Percentiles rank a stretch among this genome's conserved stretches.
Conservation (phyloP, 37 sponge, comb jelly and placozoan genomes). For the Halisarca cf. caerulea region DNA sequence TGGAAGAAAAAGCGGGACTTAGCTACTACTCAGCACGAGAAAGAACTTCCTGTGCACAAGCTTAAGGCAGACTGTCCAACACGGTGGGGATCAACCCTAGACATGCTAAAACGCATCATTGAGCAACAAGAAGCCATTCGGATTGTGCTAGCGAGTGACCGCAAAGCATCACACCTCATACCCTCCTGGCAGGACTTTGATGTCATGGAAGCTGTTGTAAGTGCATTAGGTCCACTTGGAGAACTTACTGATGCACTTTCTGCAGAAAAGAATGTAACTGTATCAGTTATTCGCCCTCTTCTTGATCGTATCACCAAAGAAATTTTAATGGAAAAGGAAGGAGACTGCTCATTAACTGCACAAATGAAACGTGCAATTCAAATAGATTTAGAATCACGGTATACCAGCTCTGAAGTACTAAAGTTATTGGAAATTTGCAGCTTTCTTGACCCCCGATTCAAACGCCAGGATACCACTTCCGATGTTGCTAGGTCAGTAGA, state of each 20-base stretch:
- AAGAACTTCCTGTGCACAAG: slow-evolving; percentile 2
- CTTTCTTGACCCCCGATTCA: neutral
- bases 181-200: slow-evolving; percentile 40
- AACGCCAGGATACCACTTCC: neutral
- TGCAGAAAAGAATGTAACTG: slow-evolving; percentile 36
- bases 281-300: slow-evolving; percentile 18
- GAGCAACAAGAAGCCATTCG: slow-evolving; percentile 27
- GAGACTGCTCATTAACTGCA: slow-evolving; percentile 10
- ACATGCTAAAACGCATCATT: neutral
- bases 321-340: neutral
- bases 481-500: neutral
- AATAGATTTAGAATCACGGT: slow-evolving; percentile 27
- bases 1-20: slow-evolving; percentile 16
- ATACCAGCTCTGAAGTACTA: neutral
- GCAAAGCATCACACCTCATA: slow-evolving; percentile 39
- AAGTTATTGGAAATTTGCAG: slow-evolving; percentile 5
- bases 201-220: slow-evolving; percentile 12
- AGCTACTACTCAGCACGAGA: slow-evolving; percentile 1
- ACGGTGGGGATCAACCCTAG: slow-evolving; percentile 21
- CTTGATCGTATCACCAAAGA: slow-evolving; percentile 7
- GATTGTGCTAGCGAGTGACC: slow-evolving; percentile 34
- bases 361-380: slow-evolving; percentile 27
- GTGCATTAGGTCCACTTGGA: slow-evolving; percentile 10
- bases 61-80: slow-evolving; percentile 18
- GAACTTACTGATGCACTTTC: slow-evolving; percentile 25